phyloP scores from a whole-genome alignment of 2,113 vertebrate genomes.

The Myotis lucifugus region DNA sequence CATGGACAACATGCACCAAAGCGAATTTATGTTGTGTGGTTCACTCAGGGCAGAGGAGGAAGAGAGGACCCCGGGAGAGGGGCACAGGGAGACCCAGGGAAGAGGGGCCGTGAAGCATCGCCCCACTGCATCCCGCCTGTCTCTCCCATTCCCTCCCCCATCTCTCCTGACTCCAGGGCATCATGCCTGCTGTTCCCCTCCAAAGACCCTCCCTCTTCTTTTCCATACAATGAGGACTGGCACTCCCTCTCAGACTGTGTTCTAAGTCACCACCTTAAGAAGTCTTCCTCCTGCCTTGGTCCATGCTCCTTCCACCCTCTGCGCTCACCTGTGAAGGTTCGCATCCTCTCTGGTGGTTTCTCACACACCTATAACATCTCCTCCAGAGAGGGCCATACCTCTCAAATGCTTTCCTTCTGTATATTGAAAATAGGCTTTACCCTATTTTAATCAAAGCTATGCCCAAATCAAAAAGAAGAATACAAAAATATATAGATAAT shows the following conservation, averaged over 20 bases:
- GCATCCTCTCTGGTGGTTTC: not conserved
- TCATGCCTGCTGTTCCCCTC: not conserved
- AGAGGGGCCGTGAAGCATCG: too few species aligned
- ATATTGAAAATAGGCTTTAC: not conserved
- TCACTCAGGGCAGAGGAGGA: not conserved
- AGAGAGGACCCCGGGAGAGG: not conserved
- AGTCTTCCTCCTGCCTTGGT: not conserved
- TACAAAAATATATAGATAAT: not conserved
- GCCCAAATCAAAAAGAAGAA: not conserved
- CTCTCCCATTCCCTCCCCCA: not conserved
- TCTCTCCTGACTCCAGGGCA: not conserved
- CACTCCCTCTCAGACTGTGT: not conserved
- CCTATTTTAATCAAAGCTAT: not conserved
- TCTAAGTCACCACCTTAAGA: not conserved
- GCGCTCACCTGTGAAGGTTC: not conserved
- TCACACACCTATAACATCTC: not conserved
- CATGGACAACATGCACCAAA: not conserved
- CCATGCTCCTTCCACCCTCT: not conserved
- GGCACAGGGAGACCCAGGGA: not conserved
- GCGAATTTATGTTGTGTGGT: not conserved
- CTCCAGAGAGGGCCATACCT: not conserved
- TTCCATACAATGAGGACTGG: not conserved
- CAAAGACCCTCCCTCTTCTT: not conserved
- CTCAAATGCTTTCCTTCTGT: not conserved
- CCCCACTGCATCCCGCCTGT: not conserved